phyloP scores from a whole-genome alignment of 64 coral and sea anemone genomes.

The Montipora capricornis region DNA sequence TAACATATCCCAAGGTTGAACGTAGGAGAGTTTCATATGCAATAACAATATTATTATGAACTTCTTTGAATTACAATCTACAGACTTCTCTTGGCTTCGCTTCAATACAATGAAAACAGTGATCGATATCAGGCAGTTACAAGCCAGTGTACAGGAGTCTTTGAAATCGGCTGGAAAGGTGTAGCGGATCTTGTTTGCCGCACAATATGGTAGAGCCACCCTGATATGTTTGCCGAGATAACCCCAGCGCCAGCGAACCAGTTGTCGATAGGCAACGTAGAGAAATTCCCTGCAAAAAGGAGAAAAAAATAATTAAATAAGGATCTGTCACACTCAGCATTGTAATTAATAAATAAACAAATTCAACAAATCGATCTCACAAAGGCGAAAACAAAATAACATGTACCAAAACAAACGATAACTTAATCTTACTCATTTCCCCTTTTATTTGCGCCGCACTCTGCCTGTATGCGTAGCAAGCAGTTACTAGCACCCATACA shows the following conservation, averaged over 20 bases:
- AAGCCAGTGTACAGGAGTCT: neutral
- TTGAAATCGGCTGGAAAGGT: neutral
- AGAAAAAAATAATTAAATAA: neutral
- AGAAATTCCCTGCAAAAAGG: neutral
- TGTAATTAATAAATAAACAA: neutral
- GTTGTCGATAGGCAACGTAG: neutral
- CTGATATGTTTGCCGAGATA: too few relatives aligned
- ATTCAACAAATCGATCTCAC: too few relatives aligned
- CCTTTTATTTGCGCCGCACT: neutral
- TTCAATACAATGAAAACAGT: conserved; percentile 57
- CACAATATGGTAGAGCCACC: too few relatives aligned
- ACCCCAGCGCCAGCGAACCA: neutral
- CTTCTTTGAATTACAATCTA: neutral
- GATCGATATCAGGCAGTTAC: neutral
- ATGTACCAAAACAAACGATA: neutral
- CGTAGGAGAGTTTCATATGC: neutral
- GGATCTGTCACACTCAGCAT: neutral
- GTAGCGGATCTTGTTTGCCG: too few relatives aligned
- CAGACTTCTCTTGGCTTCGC: conserved; percentile 17
- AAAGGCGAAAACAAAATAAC: neutral
- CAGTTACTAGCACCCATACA: neutral
- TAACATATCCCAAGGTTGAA: too few relatives aligned
- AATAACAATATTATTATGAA: neutral
- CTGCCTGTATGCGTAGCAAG: neutral
- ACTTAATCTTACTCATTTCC: neutral